A percentile compares a stretch with the other conserved stretches of the same genome.
Evolutionary conservation across 2,888 invertebrate genomes (phyloP).

Genomic region (Lasius platythorax): DNA sequence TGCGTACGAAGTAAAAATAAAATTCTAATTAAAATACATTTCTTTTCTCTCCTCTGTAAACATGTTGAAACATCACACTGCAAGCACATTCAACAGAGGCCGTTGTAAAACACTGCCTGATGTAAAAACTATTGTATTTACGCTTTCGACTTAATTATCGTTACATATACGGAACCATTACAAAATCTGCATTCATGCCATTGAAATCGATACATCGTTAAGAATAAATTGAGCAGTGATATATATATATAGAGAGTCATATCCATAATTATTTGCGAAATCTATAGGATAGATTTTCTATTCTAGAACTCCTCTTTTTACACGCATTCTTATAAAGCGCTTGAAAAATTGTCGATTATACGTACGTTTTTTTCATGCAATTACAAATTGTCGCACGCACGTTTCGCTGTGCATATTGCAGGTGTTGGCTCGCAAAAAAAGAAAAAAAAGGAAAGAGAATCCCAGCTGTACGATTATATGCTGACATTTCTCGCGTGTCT

Average conservation of each 20-base stretch:
- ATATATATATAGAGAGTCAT: neutral
- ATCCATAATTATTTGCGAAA: neutral
- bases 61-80: slow-evolving; percentile 17
- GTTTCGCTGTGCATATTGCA: slow-evolving; percentile 24
- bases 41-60: neutral
- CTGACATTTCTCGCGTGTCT: slow-evolving; percentile 41
- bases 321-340: neutral
- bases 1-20: slow-evolving; percentile 31
- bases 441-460: neutral
- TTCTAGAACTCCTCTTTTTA: too few relatives aligned
- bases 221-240: slow-evolving; percentile 7
- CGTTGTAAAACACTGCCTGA: neutral
- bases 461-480: slow-evolving; percentile 42
- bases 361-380: slow-evolving; percentile 16
- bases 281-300: neutral
- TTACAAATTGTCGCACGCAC: slow-evolving; percentile 38
- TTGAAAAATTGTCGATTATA: neutral
- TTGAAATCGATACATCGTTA: slow-evolving; percentile 15
- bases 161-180: neutral
- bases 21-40: slow-evolving; percentile 43
- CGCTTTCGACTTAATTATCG: slow-evolving; percentile 16
- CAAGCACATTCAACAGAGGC: neutral
- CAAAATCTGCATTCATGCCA: neutral
- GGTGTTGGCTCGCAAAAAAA: slow-evolving; percentile 4
- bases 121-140: neutral